Evolutionary conservation across 2,888 invertebrate species (phyloP).

Genomic region (Anthophora plumipes): DNA sequence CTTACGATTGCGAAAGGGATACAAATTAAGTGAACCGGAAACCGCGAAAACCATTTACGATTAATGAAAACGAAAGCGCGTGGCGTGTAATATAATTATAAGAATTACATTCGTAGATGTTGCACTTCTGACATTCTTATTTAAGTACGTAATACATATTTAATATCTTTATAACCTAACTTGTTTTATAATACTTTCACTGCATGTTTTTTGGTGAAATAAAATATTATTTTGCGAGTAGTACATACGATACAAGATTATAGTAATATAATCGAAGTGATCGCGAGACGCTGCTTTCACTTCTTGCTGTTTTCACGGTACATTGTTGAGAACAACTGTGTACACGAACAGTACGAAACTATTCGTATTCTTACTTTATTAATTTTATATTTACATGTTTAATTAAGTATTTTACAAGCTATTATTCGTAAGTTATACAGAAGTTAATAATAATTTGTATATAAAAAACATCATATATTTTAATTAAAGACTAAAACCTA

Average conservation of each 20-base stretch:
- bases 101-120: constrained; percentile 15
- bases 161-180: too few relatives aligned
- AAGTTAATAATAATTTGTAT: constrained; percentile 12
- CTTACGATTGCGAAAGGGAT: constrained; percentile 31
- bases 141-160: background rate
- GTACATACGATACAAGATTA: constrained; percentile 21
- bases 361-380: constrained; percentile 20
- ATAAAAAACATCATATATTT: constrained; percentile 18
- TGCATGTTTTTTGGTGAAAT: background rate
- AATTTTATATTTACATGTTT: constrained; percentile 21
- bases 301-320: constrained; percentile 18
- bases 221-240: constrained; percentile 2
- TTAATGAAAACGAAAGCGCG: constrained; percentile 51
- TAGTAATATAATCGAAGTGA: constrained; percentile 23
- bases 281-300: constrained; percentile 24
- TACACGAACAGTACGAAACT: constrained; percentile 8
- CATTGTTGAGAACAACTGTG: constrained; percentile 2
- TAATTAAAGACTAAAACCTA: too few relatives aligned
- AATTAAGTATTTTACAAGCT: background rate
- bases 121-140: background rate
- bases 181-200: background rate
- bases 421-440: background rate
- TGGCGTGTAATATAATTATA: background rate
- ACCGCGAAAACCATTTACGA: constrained; percentile 24
- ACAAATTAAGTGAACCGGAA: constrained; percentile 47